Conservation (phyloP, 1,140 invertebrate species). For the Pogonognathellus flavescens region DNA sequence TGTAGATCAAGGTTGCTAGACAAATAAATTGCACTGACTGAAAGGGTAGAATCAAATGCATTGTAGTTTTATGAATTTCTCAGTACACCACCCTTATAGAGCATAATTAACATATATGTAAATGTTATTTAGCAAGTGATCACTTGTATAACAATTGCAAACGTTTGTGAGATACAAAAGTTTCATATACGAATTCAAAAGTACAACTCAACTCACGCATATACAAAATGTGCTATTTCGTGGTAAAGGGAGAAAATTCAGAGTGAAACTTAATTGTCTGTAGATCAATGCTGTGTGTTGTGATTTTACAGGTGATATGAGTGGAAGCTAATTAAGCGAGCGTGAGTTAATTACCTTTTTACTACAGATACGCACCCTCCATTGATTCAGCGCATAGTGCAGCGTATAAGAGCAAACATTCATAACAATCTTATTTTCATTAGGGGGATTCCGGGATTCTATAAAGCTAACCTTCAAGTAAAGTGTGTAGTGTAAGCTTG, state of each 20-base stretch:
- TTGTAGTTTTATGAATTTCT: too few relatives aligned
- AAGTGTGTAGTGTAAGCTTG: background rate
- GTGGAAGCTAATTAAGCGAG: conserved; percentile 37
- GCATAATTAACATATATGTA: too few relatives aligned
- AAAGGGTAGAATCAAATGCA: too few relatives aligned
- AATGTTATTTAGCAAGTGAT: too few relatives aligned
- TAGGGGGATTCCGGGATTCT: background rate
- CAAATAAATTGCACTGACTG: background rate
- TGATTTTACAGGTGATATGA: background rate
- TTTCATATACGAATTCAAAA: too few relatives aligned
- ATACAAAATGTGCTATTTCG: background rate
- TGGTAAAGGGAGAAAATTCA: background rate
- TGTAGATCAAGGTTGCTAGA: conserved; percentile 2
- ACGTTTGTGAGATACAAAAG: too few relatives aligned
- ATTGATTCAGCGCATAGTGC: background rate
- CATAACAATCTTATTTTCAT: background rate
- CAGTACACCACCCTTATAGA: too few relatives aligned
- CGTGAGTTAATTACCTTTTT: conserved; percentile 17
- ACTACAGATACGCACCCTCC: conserved; percentile 16
- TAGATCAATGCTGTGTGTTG: too few relatives aligned
- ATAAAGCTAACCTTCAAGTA: background rate
- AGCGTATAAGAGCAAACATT: conserved; percentile 3
- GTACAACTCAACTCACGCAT: background rate
- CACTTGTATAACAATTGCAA: too few relatives aligned
- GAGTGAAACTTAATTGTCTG: too few relatives aligned